Percentiles rank a stretch among this genome's conserved stretches.
These are phyloP conservation scores for Xanthorhoe designata DNA, from an alignment of 2,888 invertebrate genomes.

Conservation along the genomic window DNA sequence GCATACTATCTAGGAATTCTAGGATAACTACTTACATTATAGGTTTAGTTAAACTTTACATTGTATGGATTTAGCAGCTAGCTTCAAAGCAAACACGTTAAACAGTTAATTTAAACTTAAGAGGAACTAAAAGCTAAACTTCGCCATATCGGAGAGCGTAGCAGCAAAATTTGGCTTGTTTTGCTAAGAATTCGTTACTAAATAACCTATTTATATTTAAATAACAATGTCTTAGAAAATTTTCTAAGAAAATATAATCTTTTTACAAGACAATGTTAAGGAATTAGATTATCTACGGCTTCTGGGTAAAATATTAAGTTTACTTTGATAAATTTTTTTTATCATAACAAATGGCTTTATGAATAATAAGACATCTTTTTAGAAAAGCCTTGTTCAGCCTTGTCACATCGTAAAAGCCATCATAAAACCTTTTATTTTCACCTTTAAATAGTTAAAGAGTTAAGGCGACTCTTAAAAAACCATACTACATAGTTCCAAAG, in stretches of 20 bases:
- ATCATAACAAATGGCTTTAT: not conserved
- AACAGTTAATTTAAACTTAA: conserved; percentile 28
- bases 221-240: too few relatives aligned
- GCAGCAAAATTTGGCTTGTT: not conserved
- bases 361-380: too few relatives aligned
- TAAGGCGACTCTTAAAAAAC: too few relatives aligned
- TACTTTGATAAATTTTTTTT: not conserved
- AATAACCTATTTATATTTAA: not conserved
- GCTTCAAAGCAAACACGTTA: conserved; percentile 12
- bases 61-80: not conserved
- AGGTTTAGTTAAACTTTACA: conserved; percentile 2
- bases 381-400: too few relatives aligned
- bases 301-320: conserved; percentile 6
- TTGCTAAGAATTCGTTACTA: not conserved
- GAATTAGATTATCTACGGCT: conserved; percentile 10
- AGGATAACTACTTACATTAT: not conserved
- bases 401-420: too few relatives aligned
- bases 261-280: too few relatives aligned
- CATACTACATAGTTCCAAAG: too few relatives aligned
- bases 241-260: too few relatives aligned
- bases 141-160: conserved; percentile 22
- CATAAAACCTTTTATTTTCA: too few relatives aligned
- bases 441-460: too few relatives aligned
- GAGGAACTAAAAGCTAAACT: conserved; percentile 12
- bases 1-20: not conserved